These are phyloP conservation scores for Acleris holmiana DNA, from an alignment of 2,888 invertebrate genomes.

Conservation along the genomic window DNA sequence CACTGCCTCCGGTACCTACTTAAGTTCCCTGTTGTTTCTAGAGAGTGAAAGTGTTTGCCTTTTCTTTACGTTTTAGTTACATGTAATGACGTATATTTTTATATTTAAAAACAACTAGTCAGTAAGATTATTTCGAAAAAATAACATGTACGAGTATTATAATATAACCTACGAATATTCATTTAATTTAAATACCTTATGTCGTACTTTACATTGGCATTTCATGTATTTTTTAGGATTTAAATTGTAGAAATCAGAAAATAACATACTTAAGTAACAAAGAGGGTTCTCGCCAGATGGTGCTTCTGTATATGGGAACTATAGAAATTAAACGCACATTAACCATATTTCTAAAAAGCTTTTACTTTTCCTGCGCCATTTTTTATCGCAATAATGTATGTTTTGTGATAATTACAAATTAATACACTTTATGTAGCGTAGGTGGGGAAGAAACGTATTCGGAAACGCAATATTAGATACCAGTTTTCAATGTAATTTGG, in stretches of 20 bases:
- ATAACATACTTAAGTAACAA: no score
- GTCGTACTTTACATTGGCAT: constrained; percentile 39
- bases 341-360: no score
- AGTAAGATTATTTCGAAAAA: constrained; percentile 65
- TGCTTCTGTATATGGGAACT: no score
- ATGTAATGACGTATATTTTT: constrained; percentile 39
- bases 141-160: constrained; percentile 30
- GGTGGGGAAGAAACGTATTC: no score
- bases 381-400: no score
- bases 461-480: no score
- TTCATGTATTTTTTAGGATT: constrained; percentile 17
- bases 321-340: no score
- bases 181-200: constrained; percentile 26
- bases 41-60: background rate
- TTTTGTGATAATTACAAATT: no score
- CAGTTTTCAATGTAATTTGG: no score
- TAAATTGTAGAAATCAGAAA: background rate
- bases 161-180: constrained; percentile 24
- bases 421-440: no score
- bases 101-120: constrained; percentile 73
- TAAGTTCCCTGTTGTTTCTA: background rate
- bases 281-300: no score
- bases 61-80: background rate
- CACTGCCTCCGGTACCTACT: background rate
- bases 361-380: no score